These are phyloP conservation scores for Esperia sulphurella DNA, from an alignment of 2,888 invertebrate genomes.

Conservation along the genomic window DNA sequence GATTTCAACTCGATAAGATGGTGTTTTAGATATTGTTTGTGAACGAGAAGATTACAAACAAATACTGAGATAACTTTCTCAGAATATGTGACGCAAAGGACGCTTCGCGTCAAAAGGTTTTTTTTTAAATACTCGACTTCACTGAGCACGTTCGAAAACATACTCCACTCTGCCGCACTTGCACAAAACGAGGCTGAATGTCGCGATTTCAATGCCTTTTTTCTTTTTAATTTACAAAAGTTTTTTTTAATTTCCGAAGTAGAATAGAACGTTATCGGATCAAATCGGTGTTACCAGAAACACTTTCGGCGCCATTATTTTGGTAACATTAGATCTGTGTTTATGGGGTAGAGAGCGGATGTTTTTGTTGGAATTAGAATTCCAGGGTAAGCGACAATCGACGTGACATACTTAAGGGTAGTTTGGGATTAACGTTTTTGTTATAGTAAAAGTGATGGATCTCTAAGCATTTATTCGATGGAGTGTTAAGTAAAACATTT, in stretches of 20 bases:
- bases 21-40: no score
- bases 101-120: constrained; percentile 8
- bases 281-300: constrained; percentile 46
- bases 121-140: constrained; percentile 7
- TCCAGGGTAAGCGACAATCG: constrained; percentile 15
- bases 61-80: no score
- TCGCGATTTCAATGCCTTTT: constrained; percentile 21
- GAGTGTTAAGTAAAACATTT: no score
- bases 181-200: constrained; percentile 11
- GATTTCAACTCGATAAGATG: no score
- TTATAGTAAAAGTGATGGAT: constrained; percentile 11
- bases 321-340: constrained; percentile 39
- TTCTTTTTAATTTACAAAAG: constrained; percentile 13
- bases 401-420: constrained; percentile 10
- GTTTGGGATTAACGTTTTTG: constrained; percentile 14
- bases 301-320: constrained; percentile 50
- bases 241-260: constrained; percentile 16
- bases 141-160: constrained; percentile 13
- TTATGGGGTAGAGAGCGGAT: constrained; percentile 20
- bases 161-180: constrained; percentile 11
- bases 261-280: constrained; percentile 28
- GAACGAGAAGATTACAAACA: no score
- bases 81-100: constrained; percentile 16
- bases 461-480: neutral
- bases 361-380: constrained; percentile 20